Evolutionary conservation across 2,797 vertebrate species (phyloP).

Genomic region (Squalus acanthias): DNA sequence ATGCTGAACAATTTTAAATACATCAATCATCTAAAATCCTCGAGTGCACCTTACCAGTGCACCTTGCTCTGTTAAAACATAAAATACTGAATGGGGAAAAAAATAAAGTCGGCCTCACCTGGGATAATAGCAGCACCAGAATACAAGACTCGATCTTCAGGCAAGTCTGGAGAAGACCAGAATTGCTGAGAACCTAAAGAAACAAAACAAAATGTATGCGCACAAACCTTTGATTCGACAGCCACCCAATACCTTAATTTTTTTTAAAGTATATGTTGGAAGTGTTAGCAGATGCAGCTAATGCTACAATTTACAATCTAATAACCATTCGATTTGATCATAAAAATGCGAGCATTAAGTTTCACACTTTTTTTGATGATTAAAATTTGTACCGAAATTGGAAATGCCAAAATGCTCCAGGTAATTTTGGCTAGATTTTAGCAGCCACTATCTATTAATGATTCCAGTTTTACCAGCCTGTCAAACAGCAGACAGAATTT

Average conservation of each 20-base stretch:
- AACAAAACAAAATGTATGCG: neutral
- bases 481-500: neutral
- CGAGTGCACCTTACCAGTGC: neutral
- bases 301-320: neutral
- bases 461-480: neutral
- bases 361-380: neutral
- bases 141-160: slow-evolving; percentile 56
- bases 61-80: neutral
- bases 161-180: slow-evolving; percentile 47
- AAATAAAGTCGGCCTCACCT: slow-evolving; percentile 48
- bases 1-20: neutral
- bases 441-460: neutral
- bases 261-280: neutral
- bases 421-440: neutral
- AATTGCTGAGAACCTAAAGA: slow-evolving; percentile 48
- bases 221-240: neutral
- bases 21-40: neutral
- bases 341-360: neutral
- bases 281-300: neutral
- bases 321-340: neutral
- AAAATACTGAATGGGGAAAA: neutral
- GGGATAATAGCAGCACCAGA: slow-evolving; percentile 63
- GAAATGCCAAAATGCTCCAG: neutral
- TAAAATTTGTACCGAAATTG: neutral
- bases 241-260: neutral